phyloP scores from a whole-genome alignment of 2,113 vertebrate genomes.

The Tretioscincus oriximinensis region DNA sequence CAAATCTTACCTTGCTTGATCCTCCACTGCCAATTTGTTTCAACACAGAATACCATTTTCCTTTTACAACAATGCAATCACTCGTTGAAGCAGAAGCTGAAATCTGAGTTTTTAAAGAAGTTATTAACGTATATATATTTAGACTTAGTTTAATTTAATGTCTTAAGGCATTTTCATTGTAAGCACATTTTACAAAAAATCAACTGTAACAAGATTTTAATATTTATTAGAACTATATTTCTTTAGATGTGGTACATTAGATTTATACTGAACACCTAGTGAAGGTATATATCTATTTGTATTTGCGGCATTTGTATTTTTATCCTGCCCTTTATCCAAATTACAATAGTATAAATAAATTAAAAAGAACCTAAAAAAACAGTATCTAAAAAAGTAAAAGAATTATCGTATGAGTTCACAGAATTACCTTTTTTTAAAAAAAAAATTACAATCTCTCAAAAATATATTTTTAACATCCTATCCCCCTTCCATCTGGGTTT shows the following conservation, averaged over 20 bases:
- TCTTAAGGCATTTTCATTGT: not conserved
- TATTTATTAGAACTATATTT: not conserved
- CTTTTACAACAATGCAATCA: conserved; percentile 87
- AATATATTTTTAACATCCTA: too few relatives aligned
- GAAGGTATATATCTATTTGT: not conserved
- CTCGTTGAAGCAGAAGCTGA: conserved; percentile 73
- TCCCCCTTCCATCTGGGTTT: too few relatives aligned
- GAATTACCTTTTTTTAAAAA: too few relatives aligned
- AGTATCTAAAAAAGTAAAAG: too few relatives aligned
- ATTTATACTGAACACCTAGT: not conserved
- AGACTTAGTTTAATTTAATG: not conserved
- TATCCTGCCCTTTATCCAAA: too few relatives aligned
- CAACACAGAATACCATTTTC: conserved; percentile 86
- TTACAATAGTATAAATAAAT: not conserved
- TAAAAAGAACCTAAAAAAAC: not conserved
- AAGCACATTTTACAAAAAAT: not conserved
- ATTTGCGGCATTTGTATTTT: not conserved
- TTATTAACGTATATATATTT: not conserved
- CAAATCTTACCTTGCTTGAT: conserved; percentile 87
- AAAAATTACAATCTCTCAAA: too few relatives aligned
- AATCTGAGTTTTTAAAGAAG: conserved; percentile 65
- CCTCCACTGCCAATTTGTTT: conserved; percentile 96
- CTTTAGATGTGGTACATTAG: not conserved
- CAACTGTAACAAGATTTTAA: not conserved
- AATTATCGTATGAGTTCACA: too few relatives aligned